These are phyloP conservation scores for Colinus virginianus DNA, from an alignment of 2,113 vertebrate genomes.

Conservation along the genomic window DNA sequence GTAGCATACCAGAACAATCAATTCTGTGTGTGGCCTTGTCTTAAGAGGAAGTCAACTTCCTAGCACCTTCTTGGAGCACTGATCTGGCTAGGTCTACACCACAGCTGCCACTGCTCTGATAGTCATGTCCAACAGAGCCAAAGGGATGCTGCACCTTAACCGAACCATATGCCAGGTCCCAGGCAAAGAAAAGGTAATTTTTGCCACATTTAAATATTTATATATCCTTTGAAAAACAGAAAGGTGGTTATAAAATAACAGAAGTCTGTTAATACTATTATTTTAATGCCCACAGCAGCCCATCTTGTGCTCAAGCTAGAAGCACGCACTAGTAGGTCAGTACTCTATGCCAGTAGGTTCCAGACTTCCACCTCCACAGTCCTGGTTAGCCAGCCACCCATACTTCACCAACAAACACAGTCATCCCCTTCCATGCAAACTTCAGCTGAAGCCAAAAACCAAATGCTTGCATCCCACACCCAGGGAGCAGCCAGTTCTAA, in stretches of 20 bases:
- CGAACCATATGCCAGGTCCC: too few species aligned
- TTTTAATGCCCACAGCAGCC: not conserved
- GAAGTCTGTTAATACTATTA: not conserved
- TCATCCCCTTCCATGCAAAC: not conserved
- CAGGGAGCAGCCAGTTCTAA: not conserved
- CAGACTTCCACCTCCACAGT: not conserved
- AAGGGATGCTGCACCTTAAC: not conserved
- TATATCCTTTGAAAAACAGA: not conserved
- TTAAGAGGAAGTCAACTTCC: not conserved
- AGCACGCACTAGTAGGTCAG: not conserved
- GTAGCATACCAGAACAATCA: not conserved
- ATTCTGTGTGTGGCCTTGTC: too few species aligned
- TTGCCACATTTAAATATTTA: not conserved
- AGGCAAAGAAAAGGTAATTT: not conserved
- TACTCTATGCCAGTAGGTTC: accelerated
- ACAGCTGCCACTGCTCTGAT: not conserved
- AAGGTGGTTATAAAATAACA: not conserved
- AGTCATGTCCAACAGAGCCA: not conserved
- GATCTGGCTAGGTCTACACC: not conserved
- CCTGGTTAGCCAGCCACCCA: not conserved
- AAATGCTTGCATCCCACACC: not conserved
- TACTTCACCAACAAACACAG: not conserved
- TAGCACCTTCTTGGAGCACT: not conserved
- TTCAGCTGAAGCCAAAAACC: not conserved
- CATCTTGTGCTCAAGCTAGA: not conserved